phyloP scores from a whole-genome alignment of 2,888 invertebrate genomes.

The Herminia tarsipennalis region DNA sequence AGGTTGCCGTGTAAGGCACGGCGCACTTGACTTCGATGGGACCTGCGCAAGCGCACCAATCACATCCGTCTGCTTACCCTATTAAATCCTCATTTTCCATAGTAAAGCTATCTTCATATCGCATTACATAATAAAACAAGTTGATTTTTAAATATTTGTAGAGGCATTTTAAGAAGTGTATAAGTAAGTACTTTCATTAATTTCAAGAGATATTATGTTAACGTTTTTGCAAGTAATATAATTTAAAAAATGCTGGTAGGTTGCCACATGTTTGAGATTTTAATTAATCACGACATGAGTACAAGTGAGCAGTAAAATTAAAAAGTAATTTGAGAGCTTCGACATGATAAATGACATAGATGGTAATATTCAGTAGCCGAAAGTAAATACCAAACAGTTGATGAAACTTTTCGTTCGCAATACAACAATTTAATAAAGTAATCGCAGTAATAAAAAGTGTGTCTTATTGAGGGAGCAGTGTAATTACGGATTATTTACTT shows the following conservation, averaged over 20 bases:
- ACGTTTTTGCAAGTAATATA: neutral
- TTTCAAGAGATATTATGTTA: neutral
- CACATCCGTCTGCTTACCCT: conserved; percentile 65
- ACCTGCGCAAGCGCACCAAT: conserved; percentile 38
- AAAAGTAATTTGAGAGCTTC: conserved; percentile 6
- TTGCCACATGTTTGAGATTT: conserved; percentile 11
- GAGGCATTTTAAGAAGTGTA: neutral
- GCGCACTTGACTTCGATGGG: conserved; percentile 59
- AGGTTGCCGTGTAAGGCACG: conserved; percentile 65
- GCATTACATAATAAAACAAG: conserved; percentile 21
- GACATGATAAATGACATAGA: conserved; percentile 20
- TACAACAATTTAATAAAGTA: conserved; percentile 18
- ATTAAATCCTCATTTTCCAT: conserved; percentile 56
- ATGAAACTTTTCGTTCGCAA: neutral
- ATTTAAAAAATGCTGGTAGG: neutral
- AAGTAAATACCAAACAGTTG: conserved; percentile 8
- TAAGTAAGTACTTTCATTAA: neutral
- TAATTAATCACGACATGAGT: conserved; percentile 17
- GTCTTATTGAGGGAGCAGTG: conserved; percentile 18
- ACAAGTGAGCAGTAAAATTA: conserved; percentile 14
- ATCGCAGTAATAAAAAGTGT: conserved; percentile 25
- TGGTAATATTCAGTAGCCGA: conserved; percentile 11
- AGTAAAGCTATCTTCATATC: conserved; percentile 28
- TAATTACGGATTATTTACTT: conserved; percentile 20
- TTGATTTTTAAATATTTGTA: conserved; percentile 8